These are phyloP conservation scores for Drosophila histrio DNA, from an alignment of 2,888 invertebrate species.

Conservation along the genomic window DNA sequence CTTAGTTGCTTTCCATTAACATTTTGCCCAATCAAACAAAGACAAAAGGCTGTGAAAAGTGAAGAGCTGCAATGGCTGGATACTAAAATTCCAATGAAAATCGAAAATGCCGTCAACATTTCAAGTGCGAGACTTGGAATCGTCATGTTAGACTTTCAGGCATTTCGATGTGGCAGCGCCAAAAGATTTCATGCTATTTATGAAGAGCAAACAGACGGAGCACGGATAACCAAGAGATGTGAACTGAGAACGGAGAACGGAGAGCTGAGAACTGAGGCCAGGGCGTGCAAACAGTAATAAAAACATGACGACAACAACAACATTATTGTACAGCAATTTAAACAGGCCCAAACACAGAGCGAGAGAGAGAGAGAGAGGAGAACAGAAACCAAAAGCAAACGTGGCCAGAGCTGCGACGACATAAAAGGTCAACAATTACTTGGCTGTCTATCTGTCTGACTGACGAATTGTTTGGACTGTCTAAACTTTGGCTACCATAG, in stretches of 20 bases:
- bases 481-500: constrained; percentile 79
- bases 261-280: constrained; percentile 40
- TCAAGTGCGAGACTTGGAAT: constrained; percentile 62
- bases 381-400: constrained; percentile 54
- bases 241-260: not conserved
- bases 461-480: constrained; percentile 80
- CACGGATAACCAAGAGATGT: constrained; percentile 14
- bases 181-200: constrained; percentile 77
- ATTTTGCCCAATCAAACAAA: constrained; percentile 51
- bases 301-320: constrained; percentile 64
- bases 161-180: constrained; percentile 72
- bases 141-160: constrained; percentile 77
- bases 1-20: constrained; percentile 32
- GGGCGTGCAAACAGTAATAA: constrained; percentile 78
- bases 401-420: constrained; percentile 63
- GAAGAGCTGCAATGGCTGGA: constrained; percentile 22
- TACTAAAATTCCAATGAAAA: constrained; percentile 72
- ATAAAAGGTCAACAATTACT: constrained; percentile 81
- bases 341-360: constrained; percentile 40
- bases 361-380: constrained; percentile 30
- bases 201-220: constrained; percentile 70
- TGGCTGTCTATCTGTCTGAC: constrained; percentile 48
- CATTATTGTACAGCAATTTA: constrained; percentile 48
- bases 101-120: constrained; percentile 63
- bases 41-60: constrained; percentile 40